Conservation (phyloP, 2,888 invertebrate genomes). For the Rhaphigaster nebulosa region DNA sequence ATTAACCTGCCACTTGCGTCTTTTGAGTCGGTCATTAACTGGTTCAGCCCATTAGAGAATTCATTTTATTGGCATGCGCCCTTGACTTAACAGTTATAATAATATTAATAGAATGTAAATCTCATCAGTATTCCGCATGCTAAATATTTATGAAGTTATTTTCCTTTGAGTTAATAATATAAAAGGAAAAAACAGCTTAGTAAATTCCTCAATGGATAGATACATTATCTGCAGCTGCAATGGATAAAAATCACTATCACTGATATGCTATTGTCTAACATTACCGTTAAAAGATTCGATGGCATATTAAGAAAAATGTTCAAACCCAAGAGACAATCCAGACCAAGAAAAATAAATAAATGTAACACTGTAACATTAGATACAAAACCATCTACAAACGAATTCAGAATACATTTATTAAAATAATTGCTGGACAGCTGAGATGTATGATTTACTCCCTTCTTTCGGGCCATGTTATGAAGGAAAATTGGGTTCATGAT, state of each 20-base stretch:
- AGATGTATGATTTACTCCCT: too few relatives aligned
- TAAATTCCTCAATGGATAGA: neutral
- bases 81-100: neutral
- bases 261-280: too few relatives aligned
- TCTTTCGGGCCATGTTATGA: too few relatives aligned
- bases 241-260: too few relatives aligned
- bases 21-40: neutral
- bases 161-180: neutral
- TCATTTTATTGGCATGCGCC: neutral
- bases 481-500: too few relatives aligned
- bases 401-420: too few relatives aligned
- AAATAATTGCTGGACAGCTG: too few relatives aligned
- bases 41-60: neutral
- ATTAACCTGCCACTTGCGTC: neutral
- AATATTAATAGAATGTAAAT: slow-evolving; percentile 21
- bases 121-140: neutral
- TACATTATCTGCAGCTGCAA: neutral
- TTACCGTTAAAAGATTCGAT: neutral
- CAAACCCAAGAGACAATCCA: too few relatives aligned
- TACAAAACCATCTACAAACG: too few relatives aligned
- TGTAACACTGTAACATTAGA: too few relatives aligned
- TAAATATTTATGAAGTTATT: slow-evolving; percentile 4
- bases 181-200: neutral
- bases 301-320: too few relatives aligned
- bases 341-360: too few relatives aligned